Conservation (phyloP, 2,113 vertebrate genomes). For the Ptychochromis oligacanthus region DNA sequence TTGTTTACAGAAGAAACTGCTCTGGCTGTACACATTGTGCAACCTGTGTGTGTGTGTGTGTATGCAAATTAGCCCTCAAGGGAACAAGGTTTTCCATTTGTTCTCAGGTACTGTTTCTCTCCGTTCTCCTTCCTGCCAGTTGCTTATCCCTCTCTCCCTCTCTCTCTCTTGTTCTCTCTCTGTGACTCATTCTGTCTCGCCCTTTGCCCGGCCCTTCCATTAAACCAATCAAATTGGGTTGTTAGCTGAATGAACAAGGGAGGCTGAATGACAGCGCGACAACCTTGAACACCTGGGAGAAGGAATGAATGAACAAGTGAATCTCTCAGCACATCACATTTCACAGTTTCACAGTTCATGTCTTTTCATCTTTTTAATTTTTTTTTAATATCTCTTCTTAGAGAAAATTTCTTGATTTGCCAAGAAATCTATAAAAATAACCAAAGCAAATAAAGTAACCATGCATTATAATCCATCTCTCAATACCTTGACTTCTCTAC, state of each 20-base stretch:
- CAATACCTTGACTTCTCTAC: background rate
- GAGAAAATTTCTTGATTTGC: background rate
- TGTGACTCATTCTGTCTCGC: constrained; percentile 67
- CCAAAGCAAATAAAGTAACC: background rate
- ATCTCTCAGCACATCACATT: background rate
- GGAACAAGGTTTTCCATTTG: constrained; percentile 37
- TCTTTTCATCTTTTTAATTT: background rate
- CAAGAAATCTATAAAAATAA: background rate
- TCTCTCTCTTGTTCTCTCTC: constrained; percentile 7
- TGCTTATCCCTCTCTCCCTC: constrained; percentile 17
- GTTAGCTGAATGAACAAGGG: constrained; percentile 45
- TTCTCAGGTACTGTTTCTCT: constrained; percentile 27
- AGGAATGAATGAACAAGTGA: background rate
- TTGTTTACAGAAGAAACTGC: constrained; percentile 26
- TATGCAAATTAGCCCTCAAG: constrained; percentile 41
- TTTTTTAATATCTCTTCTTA: background rate
- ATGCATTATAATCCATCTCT: background rate
- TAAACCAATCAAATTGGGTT: constrained; percentile 42
- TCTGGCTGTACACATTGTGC: constrained; percentile 3
- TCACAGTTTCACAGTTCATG: background rate
- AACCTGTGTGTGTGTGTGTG: constrained; percentile 8
- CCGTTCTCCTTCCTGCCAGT: background rate
- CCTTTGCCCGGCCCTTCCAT: constrained; percentile 46
- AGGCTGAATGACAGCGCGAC: background rate
- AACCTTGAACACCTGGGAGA: constrained; percentile 16